Evolutionary conservation across 2,113 vertebrate genomes (phyloP).

Genomic region (Pelvicachromis taeniatus): DNA sequence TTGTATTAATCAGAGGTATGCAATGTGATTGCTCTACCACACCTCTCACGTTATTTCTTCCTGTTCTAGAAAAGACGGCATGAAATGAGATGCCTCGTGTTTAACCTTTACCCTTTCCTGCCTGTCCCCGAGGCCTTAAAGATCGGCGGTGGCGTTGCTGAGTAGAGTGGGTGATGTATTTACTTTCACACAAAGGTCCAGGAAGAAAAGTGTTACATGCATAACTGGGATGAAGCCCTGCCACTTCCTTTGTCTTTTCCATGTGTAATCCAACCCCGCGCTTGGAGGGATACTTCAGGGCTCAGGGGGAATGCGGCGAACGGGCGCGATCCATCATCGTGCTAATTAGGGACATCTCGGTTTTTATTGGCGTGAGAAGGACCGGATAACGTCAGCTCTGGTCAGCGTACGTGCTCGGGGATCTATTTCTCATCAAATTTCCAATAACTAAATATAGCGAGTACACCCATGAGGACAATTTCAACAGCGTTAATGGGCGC

Average conservation of each 20-base stretch:
- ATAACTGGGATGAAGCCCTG: constrained; percentile 1
- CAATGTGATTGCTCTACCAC: neutral
- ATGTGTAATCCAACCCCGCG: constrained; percentile 24
- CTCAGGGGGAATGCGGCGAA: constrained; percentile 18
- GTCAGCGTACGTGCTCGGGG: neutral
- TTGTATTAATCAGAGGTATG: neutral
- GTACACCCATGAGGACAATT: constrained; percentile 17
- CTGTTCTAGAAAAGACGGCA: neutral
- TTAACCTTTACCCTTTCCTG: neutral
- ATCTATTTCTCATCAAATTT: constrained; percentile 53
- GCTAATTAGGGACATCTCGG: constrained; percentile 54
- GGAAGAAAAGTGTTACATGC: neutral
- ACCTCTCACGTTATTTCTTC: neutral
- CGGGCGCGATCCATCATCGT: constrained; percentile 35
- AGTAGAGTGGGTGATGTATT: neutral
- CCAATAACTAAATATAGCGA: constrained; percentile 46
- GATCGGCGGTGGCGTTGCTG: neutral
- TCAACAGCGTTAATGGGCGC: constrained; percentile 22
- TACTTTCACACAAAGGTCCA: neutral
- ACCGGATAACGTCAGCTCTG: constrained; percentile 23
- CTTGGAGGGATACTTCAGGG: constrained; percentile 4
- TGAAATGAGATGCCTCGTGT: neutral
- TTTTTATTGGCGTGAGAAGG: constrained; percentile 34
- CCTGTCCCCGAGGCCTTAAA: neutral
- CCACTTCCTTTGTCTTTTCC: constrained; percentile 14